Base-by-base conservation (phyloP, 1,140 invertebrate species). In the Harlomillsia oculata region DNA sequence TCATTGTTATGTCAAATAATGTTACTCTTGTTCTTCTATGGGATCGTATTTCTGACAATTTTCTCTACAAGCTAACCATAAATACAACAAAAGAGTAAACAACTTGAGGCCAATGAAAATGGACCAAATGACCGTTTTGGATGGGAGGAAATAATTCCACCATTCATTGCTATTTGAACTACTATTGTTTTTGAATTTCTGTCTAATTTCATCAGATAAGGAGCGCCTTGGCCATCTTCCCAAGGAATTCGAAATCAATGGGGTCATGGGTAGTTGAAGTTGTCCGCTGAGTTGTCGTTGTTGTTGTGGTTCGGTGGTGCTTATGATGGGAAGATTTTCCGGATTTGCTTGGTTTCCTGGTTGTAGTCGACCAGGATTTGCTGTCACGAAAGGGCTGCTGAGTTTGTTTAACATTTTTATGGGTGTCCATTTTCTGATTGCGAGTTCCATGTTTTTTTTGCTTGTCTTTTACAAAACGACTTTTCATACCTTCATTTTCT, bases 31-130 rank as follows among this genome's bases (percentile, higher is more conserved):
- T n/a, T n/a, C n/a, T n/a, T n/a, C n/a, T n/a, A n/a, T n/a, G n/a
- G n/a, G n/a, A n/a, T n/a, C n/a, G n/a, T n/a, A n/a, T n/a, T n/a
- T n/a, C n/a, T n/a, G n/a, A n/a, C 45, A 48, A 1, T 11, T 28
- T 32, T 48, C 45, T 48, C 25, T 48, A 32, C 34, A 48, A 28
- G 34, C 34, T 32, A 48, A 29, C 45, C 45, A 48, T 32, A 48
- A 20, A 32, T 48, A 48, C 18, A 48, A 20, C 5, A 48, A 18
- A 20, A 48, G 30, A 1, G 45, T 48, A 32, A 48, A 13, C 2
- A 32, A n/a, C 25, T 48, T 48, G n/a, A 48, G 3, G 21, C 20
- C 6, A n/a, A 32, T 30, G 34, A 48, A 48, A 13, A 48, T 11
- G 30, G n/a, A 32, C 45, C 45, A 48, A 32, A 48, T 16, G 23